Percentiles rank a stretch among this genome's conserved stretches.
Conservation (phyloP, 1,140 invertebrate genomes). For the Acromyrmex heyeri region DNA sequence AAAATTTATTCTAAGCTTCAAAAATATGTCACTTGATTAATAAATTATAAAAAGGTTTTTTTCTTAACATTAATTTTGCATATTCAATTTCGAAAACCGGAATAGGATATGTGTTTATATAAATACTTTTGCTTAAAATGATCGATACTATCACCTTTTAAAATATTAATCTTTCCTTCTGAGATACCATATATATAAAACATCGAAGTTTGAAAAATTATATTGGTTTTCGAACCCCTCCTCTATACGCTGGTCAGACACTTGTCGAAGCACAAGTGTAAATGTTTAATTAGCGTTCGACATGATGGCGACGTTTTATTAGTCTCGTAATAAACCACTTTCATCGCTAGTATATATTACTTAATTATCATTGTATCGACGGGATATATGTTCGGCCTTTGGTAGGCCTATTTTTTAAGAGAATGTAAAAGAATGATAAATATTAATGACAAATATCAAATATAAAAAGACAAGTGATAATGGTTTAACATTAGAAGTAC, state of each 20-base stretch:
- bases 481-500: constrained; percentile 32
- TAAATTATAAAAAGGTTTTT: no score
- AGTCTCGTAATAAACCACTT: constrained; percentile 12
- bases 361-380: neutral
- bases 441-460: no score
- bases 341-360: neutral
- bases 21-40: no score
- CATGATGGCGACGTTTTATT: constrained; percentile 16
- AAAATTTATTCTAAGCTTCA: no score
- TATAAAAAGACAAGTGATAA: constrained; percentile 14
- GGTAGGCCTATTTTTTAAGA: neutral
- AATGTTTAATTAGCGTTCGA: constrained; percentile 36
- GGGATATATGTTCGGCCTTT: neutral
- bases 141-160: no score
- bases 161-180: no score
- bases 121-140: no score
- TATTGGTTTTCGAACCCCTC: neutral
- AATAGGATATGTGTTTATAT: no score
- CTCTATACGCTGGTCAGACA: neutral
- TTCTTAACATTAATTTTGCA: no score
- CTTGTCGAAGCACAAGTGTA: constrained; percentile 39
- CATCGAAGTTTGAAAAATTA: neutral
- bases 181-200: no score
- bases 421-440: constrained; percentile 32
- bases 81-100: no score